Evolutionary conservation across 2,113 vertebrate genomes (phyloP).

Genomic region (Cryptotis parvus): DNA sequence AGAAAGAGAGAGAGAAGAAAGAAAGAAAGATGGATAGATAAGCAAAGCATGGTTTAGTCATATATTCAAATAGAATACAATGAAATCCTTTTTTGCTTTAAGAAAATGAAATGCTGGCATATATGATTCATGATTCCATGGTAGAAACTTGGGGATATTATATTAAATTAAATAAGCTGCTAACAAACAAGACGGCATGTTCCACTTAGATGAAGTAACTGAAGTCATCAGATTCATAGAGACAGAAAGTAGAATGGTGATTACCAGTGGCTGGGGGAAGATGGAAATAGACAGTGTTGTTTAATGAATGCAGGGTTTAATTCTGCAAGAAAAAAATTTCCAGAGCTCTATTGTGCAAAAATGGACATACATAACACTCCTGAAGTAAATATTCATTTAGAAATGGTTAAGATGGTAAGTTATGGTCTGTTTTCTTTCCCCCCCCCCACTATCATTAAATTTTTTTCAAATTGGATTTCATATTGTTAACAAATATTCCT

Average conservation of each 20-base stretch:
- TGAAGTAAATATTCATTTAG: neutral
- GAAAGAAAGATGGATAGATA: too few relatives aligned
- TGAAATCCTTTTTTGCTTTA: neutral
- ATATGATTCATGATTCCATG: neutral
- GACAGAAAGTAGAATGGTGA: neutral
- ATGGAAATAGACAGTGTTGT: neutral
- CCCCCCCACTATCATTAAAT: neutral
- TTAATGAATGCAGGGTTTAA: neutral
- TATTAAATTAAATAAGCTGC: neutral
- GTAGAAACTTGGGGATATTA: neutral
- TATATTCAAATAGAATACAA: neutral
- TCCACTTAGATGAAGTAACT: neutral
- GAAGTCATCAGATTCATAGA: slow-evolving; percentile 16
- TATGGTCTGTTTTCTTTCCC: neutral
- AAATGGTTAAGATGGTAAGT: neutral
- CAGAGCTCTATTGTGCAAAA: neutral
- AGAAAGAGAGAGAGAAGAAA: too few relatives aligned
- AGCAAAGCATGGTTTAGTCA: neutral
- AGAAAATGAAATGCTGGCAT: neutral
- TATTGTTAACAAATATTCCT: slow-evolving; percentile 12
- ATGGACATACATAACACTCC: neutral
- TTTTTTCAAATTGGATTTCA: neutral
- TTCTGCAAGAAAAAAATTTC: neutral
- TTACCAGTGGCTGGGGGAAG: neutral
- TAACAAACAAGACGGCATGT: neutral